Base-by-base conservation (phyloP, 1,140 invertebrate genomes). In the Cyclina sinensis region DNA sequence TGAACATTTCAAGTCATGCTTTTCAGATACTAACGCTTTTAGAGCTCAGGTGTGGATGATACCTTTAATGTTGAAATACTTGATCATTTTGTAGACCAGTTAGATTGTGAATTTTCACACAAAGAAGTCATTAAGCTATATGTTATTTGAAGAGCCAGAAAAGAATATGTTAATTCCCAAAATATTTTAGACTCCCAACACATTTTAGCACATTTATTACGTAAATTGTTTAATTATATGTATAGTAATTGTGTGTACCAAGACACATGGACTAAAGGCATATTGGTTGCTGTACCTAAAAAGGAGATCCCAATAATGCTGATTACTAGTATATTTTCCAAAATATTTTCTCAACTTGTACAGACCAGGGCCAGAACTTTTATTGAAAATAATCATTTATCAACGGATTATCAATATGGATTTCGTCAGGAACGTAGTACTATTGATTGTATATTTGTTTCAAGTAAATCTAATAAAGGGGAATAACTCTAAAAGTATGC, bases 361-460 rank as follows among this genome's bases (percentile, higher is more conserved):
- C 65, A 62, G 35, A 57, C 54, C 16, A 12, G 88, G 24, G 18
- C 82, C 9, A 11, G 27, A n/a, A 51, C 7, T 0, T 89, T 80
- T 48, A 27, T 37, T 11, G 81, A 80, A 39, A 39, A 74, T 24
- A 65, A 86, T 35, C 43, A 80, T 9, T 46, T 62, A n/a, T 48
- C 84, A 51, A 39, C 30, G 2, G 57, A 76, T 21, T 54, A 14
- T 48, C 87, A 89, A 51, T 78, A 48, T 57, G 81, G 68, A 9
- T 85, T 89, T 80, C 21, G 70, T 24, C 24, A 54, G 11, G n/a
- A 68, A 5, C 30, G 27, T 1, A 73, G 68, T 32, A 85, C 54
- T 24, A 37, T 79, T 27, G 82, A 86, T 37, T 78, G 62, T 73
- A 86, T 86, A 68, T 86, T 86, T 54, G 30, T 79, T 16, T 86